Evolutionary conservation across 1,140 invertebrate genomes (phyloP), one percentile per base, ranked within the genome.

Genomic region (Hylaeus anthracinus): DNA sequence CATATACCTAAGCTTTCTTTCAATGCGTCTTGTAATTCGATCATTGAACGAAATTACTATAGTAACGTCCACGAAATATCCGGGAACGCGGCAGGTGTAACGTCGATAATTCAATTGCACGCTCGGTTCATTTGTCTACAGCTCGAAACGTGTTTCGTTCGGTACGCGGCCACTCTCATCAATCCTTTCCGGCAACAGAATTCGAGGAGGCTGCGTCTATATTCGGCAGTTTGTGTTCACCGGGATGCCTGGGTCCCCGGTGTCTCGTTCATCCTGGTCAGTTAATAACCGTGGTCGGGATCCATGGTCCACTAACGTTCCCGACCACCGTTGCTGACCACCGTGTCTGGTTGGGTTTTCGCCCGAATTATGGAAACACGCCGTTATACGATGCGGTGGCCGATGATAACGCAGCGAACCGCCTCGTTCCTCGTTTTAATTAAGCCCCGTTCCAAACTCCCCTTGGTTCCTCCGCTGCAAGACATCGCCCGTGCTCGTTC

Each of bases 381-480:
- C 80, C 84, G 90, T 91, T 91, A 90, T 89, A 83, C 88, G 80
- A 85, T 87, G 84, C 83, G 85, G 72, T 58, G 86, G 82, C 86
- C 83, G 86, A 90, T 89, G 86, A 79, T 86, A 84, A 83, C 85
- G 74, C 63, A 51, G 39, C 78, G 77, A 74, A 70, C 74, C 79
- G 74, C 65, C 85, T 86, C 88, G 91, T 92, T 92, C 86, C 91
- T 92, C 90, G 90, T 92, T 93, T 93, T 93, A 92, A 93, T 93
- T 92, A 93, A 93, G 88, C 89, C 53, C 69, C 48, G 26, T 0
- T 41, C 45, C 51, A 51, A 51, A 39, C 15, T 9, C 15, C 41
- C 66, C 8, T 48, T 9, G 51, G 41, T 61, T 12, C 48, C 71
- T 39, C 51, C n/a, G 61, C 45, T 51, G 64, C 83, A 74, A 82